These are phyloP conservation scores for Drosophila algonquin DNA, from an alignment of 2,888 invertebrate species.

Conservation along the genomic window DNA sequence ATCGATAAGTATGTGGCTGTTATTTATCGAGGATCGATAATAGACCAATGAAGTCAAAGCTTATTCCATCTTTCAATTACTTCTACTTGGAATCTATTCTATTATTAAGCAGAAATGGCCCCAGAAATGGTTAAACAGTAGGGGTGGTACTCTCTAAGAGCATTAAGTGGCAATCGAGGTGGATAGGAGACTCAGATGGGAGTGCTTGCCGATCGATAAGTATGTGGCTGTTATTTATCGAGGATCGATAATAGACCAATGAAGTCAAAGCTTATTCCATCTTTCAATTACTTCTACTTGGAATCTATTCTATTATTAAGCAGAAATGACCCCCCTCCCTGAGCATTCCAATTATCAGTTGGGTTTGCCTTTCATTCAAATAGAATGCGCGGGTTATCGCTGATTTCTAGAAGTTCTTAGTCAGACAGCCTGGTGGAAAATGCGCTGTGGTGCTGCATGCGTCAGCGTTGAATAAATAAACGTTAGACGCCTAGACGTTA, in stretches of 20 bases:
- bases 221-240: background rate
- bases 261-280: no score
- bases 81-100: no score
- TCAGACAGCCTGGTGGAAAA: constrained; percentile 39
- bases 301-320: no score
- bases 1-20: constrained; percentile 8
- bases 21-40: background rate
- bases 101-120: no score
- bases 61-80: no score
- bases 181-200: background rate
- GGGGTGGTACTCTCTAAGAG: no score
- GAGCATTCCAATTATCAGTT: constrained; percentile 17
- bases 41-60: no score
- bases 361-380: constrained; percentile 18
- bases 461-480: constrained; percentile 59
- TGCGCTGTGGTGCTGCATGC: constrained; percentile 53
- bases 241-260: background rate
- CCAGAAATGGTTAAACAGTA: background rate
- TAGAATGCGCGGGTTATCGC: constrained; percentile 23
- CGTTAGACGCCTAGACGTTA: constrained; percentile 52
- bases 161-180: constrained; percentile 7
- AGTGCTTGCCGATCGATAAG: constrained; percentile 25
- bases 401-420: constrained; percentile 22
- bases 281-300: no score
- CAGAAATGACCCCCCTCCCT: no score